Evolutionary conservation across 2,797 vertebrate genomes (phyloP), one percentile per base, ranked within the genome.

Genomic region (Gymnocypris eckloni): DNA sequence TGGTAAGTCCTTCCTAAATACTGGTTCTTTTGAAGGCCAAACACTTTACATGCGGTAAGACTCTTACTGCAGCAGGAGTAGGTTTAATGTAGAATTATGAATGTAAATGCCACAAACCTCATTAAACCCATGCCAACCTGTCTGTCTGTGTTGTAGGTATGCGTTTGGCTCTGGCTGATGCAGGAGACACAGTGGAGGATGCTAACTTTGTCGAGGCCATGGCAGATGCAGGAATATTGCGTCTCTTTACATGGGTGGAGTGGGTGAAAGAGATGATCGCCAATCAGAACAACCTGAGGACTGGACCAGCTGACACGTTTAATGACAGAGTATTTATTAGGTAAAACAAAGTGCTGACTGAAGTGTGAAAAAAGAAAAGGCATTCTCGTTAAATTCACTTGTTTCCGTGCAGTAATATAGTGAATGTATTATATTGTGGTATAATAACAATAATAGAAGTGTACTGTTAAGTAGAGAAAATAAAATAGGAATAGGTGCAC

Each of bases 221-320:
- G 98, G 98, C 98, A 1, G 98, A 99, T 33, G 98, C 98, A 0
- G 97, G 98, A 64, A 98, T 99, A 91, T 95, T 99, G 73, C 97
- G 98, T 72, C 96, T 99, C 12, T 99, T 97, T 92, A 97, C 97
- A 0, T 99, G 98, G 98, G 95, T 99, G 79, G 98, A 99, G 82
- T 99, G 98, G 98, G 98, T 99, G 80, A 99, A 98, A 93, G 98
- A 99, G 94, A 98, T 98, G 96, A 95, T 98, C 37, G 96, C 96
- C 88, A 99, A 97, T 93, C 95, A 96, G 92, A 94, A 96, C 93
- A 98, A 94, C 90, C 93, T 99, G 81, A 96, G 98, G 92, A 97
- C 95, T 0, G 97, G 98, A 41, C 94, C 96, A 45, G 94, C 95
- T 0, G 93, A 91, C 91, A 97, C 98, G 33, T 98, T 97, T 93